Evolutionary conservation across 2,797 vertebrate species (phyloP).

Genomic region (Petrocephalus sullivani): DNA sequence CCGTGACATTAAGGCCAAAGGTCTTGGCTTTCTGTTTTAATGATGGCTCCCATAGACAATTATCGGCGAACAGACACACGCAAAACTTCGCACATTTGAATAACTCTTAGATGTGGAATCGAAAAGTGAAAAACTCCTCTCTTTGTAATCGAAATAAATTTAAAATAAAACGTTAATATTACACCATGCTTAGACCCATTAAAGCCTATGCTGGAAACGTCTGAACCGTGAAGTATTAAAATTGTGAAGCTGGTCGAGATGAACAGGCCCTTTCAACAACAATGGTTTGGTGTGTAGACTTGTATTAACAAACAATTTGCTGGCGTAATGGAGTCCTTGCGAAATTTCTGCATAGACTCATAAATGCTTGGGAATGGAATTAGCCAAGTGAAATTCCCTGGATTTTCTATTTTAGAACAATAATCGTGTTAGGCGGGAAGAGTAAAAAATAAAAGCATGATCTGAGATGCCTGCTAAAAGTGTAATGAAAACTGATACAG

Average conservation of each 20-base stretch:
- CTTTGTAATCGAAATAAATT: neutral
- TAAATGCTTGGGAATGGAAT: neutral
- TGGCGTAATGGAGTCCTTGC: conserved; percentile 59
- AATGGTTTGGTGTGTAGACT: conserved; percentile 40
- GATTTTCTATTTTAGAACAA: neutral
- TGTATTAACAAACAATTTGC: conserved; percentile 62
- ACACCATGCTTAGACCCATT: neutral
- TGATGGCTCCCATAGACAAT: neutral
- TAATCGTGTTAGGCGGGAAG: neutral
- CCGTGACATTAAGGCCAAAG: neutral
- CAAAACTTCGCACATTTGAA: neutral
- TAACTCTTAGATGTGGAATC: neutral
- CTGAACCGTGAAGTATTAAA: conserved; percentile 6
- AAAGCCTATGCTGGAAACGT: neutral
- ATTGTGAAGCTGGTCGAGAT: conserved; percentile 49
- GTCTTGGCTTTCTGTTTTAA: neutral
- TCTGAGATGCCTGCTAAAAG: neutral
- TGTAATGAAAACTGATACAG: neutral
- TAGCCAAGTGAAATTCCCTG: neutral
- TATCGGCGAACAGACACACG: neutral
- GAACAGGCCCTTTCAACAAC: conserved; percentile 45
- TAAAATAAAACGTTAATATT: neutral
- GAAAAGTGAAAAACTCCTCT: neutral
- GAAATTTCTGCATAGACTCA: conserved; percentile 58
- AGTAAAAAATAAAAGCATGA: neutral